phyloP scores from a whole-genome alignment of 2,888 invertebrate genomes.

The Tetramorium bicarinatum region DNA sequence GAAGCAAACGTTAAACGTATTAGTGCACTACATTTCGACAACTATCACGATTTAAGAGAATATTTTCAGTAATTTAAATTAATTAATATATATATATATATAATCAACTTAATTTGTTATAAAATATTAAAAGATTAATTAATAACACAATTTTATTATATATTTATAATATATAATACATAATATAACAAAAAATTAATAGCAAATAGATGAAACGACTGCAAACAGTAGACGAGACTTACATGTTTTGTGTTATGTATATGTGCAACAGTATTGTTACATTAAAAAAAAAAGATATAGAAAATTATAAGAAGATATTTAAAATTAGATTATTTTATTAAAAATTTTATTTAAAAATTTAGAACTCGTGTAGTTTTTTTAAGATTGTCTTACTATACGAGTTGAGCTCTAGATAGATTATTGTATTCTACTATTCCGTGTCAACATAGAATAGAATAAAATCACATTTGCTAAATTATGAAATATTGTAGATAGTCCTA shows the following conservation, averaged over 20 bases:
- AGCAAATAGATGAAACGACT: background rate
- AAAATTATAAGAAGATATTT: background rate
- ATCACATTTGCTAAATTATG: background rate
- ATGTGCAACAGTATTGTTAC: background rate
- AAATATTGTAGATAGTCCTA: background rate
- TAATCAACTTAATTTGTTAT: constrained; percentile 5
- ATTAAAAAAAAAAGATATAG: background rate
- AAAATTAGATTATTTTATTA: background rate
- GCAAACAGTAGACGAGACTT: background rate
- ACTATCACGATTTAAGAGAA: background rate
- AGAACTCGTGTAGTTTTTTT: background rate
- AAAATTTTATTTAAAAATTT: background rate
- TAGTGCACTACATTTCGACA: constrained; percentile 11
- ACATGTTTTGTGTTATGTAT: background rate
- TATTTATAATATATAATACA: background rate
- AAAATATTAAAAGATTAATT: background rate
- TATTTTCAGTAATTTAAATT: constrained; percentile 4
- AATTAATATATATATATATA: too few species aligned
- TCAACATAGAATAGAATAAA: background rate
- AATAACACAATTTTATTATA: background rate
- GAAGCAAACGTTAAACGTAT: constrained; percentile 1
- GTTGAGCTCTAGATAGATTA: background rate
- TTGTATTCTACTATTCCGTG: background rate
- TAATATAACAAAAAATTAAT: background rate
- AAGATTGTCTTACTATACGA: background rate